Evolutionary conservation across 2,797 vertebrate genomes (phyloP), one percentile per base, ranked within the genome.

Genomic region (Clamator glandarius): DNA sequence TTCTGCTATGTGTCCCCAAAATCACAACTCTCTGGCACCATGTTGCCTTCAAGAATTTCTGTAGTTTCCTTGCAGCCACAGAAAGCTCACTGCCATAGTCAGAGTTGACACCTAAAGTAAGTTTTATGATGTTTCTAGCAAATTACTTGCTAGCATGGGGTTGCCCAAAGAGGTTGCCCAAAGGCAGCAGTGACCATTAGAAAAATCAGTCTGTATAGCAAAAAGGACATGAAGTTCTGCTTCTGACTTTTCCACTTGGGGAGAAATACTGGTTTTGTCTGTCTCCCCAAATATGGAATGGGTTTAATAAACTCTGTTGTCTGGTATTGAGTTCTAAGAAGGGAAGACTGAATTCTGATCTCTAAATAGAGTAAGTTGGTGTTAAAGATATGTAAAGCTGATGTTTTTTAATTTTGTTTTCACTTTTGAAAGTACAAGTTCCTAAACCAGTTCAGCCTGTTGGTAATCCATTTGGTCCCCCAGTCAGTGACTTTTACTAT

Each of bases 101-200:
- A 5, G 63, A 50, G 62, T 35, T 84, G 75, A 50, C 64, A 26
- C 9, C 28, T 61, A 15, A 77, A 21, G 54, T 31, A 93, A 91
- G 75, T 95, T 93, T 70, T 51, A n/a, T 80, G 52, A 2, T 68
- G 42, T 90, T 72, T 42, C 29, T 46, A 81, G 54, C 24, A 77
- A 81, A 63, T 80, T 85, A n/a, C 26, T 70, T 68, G 41, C 35
- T 77, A n/a, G 12, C 0, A 3, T 68, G 48, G 39, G 20, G 29
- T 89, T 84, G 51, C 28, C 77, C 50, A 16, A 64, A 3, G 11
- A 42, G 46, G 24, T 7, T 58, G 20, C 31, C 77, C 52, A 29
- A 91, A 35, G 61, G 6, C 0, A 0, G 33, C 3, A 8, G 2
- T 1, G 5, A 26, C 55, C 14, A 12, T 55, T 63, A 55, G 59